Conservation (phyloP, 2,797 vertebrate genomes). For the Phylloscopus collybita region DNA sequence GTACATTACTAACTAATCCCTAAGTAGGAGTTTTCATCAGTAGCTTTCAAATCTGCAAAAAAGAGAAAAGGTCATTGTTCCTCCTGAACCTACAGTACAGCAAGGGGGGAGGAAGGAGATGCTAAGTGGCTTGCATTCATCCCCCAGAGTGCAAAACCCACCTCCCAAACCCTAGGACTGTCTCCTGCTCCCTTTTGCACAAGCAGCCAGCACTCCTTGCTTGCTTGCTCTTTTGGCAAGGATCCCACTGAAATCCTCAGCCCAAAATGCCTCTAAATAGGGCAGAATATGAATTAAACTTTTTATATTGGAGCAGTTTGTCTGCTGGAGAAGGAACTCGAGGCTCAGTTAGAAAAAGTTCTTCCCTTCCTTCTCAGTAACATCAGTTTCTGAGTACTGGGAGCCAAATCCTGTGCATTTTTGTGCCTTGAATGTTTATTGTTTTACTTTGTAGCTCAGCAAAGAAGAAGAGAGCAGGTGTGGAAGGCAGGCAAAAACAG, state of each 20-base stretch:
- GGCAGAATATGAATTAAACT: background rate
- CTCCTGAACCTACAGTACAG: slow-evolving; percentile 11
- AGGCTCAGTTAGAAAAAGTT: background rate
- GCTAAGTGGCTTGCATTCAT: slow-evolving; percentile 43
- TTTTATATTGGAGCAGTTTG: background rate
- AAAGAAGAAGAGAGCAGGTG: slow-evolving; percentile 63
- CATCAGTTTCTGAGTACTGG: background rate
- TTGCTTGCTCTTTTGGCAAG: background rate
- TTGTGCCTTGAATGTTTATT: slow-evolving; percentile 50
- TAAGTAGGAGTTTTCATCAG: slow-evolving; percentile 56
- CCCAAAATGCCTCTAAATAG: background rate
- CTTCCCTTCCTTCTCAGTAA: background rate
- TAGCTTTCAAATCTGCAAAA: slow-evolving; percentile 56
- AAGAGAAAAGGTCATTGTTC: slow-evolving; percentile 50
- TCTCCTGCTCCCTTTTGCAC: background rate
- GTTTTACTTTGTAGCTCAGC: slow-evolving; percentile 43
- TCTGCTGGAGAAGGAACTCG: background rate
- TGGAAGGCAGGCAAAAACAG: slow-evolving; percentile 64
- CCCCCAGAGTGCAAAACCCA: slow-evolving; percentile 27
- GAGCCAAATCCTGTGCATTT: slow-evolving; percentile 4
- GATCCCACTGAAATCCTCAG: background rate
- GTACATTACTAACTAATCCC: slow-evolving; percentile 41
- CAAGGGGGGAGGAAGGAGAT: slow-evolving; percentile 20
- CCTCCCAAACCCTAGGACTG: background rate
- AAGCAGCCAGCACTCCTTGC: background rate